Evolutionary conservation across 2,113 vertebrate species (phyloP).

Genomic region (Smithornis capensis): DNA sequence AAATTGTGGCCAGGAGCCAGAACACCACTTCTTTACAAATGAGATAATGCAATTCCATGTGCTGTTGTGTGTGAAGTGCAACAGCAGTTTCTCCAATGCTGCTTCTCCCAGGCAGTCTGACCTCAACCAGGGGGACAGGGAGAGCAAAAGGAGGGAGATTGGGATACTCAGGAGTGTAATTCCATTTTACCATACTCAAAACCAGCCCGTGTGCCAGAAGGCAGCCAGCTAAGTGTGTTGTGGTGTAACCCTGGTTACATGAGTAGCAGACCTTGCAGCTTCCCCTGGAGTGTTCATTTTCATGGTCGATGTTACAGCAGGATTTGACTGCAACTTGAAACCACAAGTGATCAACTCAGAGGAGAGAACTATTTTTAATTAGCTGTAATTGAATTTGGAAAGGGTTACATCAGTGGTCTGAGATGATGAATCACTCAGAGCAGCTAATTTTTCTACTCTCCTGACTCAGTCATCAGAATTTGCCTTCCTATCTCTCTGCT

Average conservation of each 20-base stretch:
- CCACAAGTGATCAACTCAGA: background rate
- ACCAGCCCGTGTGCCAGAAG: background rate
- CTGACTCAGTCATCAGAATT: background rate
- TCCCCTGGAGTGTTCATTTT: background rate
- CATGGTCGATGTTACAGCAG: background rate
- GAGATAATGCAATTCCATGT: background rate
- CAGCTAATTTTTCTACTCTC: background rate
- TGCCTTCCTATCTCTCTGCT: background rate
- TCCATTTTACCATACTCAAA: background rate
- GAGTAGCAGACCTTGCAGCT: background rate
- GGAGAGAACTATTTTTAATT: slow-evolving; percentile 28
- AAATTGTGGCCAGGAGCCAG: background rate
- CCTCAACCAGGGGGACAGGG: background rate
- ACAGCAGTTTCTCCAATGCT: background rate
- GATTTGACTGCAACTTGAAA: background rate
- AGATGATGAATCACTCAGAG: background rate
- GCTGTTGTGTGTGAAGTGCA: background rate
- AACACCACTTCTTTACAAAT: background rate
- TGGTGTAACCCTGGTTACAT: background rate
- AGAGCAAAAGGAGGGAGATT: background rate
- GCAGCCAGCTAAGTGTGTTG: background rate
- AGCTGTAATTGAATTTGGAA: slow-evolving; percentile 35
- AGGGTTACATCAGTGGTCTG: background rate
- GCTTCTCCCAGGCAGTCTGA: background rate
- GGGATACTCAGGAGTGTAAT: background rate